phyloP scores from a whole-genome alignment of 2,113 vertebrate species.

The Hippoglossus stenolepis region DNA sequence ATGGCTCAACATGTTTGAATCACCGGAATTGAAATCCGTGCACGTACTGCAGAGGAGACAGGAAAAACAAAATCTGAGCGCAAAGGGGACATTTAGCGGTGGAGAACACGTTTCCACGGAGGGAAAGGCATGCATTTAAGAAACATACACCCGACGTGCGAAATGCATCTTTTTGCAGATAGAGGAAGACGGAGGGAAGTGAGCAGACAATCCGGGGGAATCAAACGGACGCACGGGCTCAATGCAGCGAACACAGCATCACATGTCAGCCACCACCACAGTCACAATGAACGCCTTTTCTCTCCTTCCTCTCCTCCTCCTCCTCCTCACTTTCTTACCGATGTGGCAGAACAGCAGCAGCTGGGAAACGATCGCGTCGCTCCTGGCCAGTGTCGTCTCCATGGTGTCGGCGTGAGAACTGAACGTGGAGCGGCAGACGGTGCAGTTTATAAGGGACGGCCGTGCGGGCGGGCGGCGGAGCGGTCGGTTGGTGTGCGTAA shows the following conservation, averaged over 20 bases:
- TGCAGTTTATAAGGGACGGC: not conserved
- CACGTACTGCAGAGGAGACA: not conserved
- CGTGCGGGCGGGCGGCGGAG: not conserved
- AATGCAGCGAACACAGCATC: constrained; percentile 9
- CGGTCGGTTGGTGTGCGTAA: constrained; percentile 36
- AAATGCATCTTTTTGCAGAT: not conserved
- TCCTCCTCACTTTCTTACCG: constrained; percentile 69
- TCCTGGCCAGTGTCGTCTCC: constrained; percentile 48
- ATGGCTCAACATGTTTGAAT: constrained; percentile 4
- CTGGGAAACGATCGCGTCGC: constrained; percentile 50
- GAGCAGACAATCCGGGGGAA: constrained; percentile 8
- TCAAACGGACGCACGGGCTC: not conserved
- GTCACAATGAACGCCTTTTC: not conserved
- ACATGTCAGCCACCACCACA: constrained; percentile 18
- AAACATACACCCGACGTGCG: not conserved
- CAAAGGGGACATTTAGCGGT: too few relatives aligned
- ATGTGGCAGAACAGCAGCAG: constrained; percentile 71
- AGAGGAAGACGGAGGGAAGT: constrained; percentile 9
- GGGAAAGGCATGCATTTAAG: not conserved
- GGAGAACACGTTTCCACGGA: too few relatives aligned
- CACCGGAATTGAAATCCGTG: not conserved
- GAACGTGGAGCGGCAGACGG: constrained; percentile 12
- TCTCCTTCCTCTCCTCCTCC: not conserved
- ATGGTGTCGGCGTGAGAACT: constrained; percentile 56
- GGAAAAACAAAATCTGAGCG: not conserved